Evolutionary conservation across 1,140 invertebrate genomes (phyloP).

Genomic region (fruit fly (Drosophila melanogaster)): Release_6_plus_ISO1_MT NT_037436.4:17772501-17773000

Average conservation of each 20-base stretch:
- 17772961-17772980: conserved; percentile 15
- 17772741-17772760: not conserved
- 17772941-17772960: conserved; percentile 9
- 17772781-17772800: conserved; percentile 44
- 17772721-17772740: not conserved
- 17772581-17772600: conserved; percentile 30
- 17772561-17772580: conserved; percentile 36
- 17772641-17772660: no score
- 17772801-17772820: conserved; percentile 41
- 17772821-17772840: conserved; percentile 23
- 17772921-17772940: conserved; percentile 41
- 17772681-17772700: not conserved
- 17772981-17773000: not conserved
- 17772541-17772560: conserved; percentile 37
- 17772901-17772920: conserved; percentile 11
- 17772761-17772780: not conserved
- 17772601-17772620: not conserved
- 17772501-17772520: conserved; percentile 29
- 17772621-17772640: not conserved
- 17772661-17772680: no score
- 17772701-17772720: not conserved
- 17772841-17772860: conserved; percentile 14
- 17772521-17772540: conserved; percentile 47
- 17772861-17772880: conserved; percentile 41
- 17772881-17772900: conserved; percentile 28